Evolutionary conservation across 2,888 invertebrate species (phyloP).

Genomic region (Dendrolimus houi): DNA sequence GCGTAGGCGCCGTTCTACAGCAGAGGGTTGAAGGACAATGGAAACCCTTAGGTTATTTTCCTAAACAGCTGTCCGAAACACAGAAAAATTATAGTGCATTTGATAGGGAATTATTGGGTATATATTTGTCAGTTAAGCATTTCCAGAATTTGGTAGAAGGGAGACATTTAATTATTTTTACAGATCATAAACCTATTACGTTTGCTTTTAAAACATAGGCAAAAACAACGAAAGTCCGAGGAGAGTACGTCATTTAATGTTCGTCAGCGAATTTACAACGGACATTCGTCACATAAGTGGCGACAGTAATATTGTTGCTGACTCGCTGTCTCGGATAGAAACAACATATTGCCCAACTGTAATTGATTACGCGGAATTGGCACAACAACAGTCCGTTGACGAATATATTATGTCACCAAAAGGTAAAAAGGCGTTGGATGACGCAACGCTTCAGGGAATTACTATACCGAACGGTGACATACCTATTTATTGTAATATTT

Average conservation of each 20-base stretch:
- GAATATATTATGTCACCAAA: not conserved
- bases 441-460: not conserved
- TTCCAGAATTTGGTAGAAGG: constrained; percentile 9
- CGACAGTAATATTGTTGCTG: constrained; percentile 9
- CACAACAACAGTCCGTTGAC: constrained; percentile 6
- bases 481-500: constrained; percentile 8
- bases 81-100: not conserved
- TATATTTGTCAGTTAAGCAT: constrained; percentile 6
- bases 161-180: constrained; percentile 6
- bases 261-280: constrained; percentile 13
- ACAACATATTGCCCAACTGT: constrained; percentile 8
- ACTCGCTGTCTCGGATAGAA: constrained; percentile 10
- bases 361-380: constrained; percentile 11
- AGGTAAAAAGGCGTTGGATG: not conserved
- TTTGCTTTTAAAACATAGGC: constrained; percentile 7
- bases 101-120: not conserved
- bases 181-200: constrained; percentile 11
- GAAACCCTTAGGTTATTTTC: not conserved
- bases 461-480: constrained; percentile 1
- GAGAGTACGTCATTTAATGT: constrained; percentile 8
- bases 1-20: constrained; percentile 1
- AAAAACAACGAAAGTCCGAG: constrained; percentile 9
- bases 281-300: constrained; percentile 10
- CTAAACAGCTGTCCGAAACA: not conserved
- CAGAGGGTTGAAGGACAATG: not conserved